A percentile compares a stretch with the other conserved stretches of the same genome.
Conservation (phyloP, 2,888 invertebrate genomes). For the Zaprionus bogoriensis region DNA sequence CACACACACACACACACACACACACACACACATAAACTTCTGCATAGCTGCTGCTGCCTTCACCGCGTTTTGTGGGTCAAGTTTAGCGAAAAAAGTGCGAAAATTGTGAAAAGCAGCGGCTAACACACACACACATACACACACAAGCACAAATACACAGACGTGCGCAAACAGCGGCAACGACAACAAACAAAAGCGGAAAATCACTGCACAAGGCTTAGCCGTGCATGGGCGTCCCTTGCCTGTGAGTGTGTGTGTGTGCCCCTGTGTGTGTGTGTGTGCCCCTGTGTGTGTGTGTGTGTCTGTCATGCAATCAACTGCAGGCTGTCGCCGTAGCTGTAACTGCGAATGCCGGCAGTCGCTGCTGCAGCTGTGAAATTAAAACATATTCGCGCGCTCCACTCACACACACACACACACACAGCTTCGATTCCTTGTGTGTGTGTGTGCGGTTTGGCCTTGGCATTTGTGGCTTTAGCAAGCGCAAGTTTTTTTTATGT, state of each 20-base stretch:
- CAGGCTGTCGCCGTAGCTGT: slow-evolving; percentile 35
- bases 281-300: slow-evolving; percentile 11
- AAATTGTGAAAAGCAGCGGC: slow-evolving; percentile 34
- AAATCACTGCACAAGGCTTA: slow-evolving; percentile 38
- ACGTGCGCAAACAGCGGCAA: slow-evolving; percentile 6
- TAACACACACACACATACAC: slow-evolving; percentile 10
- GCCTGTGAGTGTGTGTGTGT: background rate
- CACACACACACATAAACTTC: background rate
- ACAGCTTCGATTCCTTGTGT: slow-evolving; percentile 6
- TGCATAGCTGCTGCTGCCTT: slow-evolving; percentile 3
- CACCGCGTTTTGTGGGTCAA: slow-evolving; percentile 62
- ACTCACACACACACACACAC: background rate
- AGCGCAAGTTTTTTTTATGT: slow-evolving; percentile 12
- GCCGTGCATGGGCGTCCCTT: background rate
- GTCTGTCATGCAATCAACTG: slow-evolving; percentile 18
- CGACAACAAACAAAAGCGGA: slow-evolving; percentile 21
- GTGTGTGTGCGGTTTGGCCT: slow-evolving; percentile 45
- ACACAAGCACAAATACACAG: background rate
- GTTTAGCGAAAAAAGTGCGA: slow-evolving; percentile 53
- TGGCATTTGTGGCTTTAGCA: slow-evolving; percentile 64
- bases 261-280: slow-evolving; percentile 12
- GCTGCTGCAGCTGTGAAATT: slow-evolving; percentile 35
- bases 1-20: too few relatives aligned
- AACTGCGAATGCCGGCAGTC: slow-evolving; percentile 21
- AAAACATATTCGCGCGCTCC: slow-evolving; percentile 51